Conservation (phyloP, 2,113 vertebrate genomes). For the Thinocorus orbignyianus region DNA sequence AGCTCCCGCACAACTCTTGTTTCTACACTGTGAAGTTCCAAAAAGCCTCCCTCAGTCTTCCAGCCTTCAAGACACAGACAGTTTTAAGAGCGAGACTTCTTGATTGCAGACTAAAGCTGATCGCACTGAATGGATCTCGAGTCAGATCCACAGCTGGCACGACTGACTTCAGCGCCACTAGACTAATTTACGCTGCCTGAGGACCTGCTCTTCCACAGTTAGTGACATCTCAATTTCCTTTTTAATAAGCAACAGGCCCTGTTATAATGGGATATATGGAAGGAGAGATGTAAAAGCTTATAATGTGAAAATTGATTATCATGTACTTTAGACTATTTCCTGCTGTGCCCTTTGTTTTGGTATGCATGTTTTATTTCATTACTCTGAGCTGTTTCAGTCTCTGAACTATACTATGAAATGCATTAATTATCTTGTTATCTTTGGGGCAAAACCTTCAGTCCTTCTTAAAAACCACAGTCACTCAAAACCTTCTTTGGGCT, state of each 20-base stretch:
- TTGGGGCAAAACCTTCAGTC: constrained; percentile 41
- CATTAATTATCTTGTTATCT: constrained; percentile 43
- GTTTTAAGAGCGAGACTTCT: not conserved
- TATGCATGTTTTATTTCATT: constrained; percentile 24
- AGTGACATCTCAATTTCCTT: constrained; percentile 58
- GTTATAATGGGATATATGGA: constrained; percentile 35
- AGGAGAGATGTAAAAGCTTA: constrained; percentile 44
- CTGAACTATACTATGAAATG: constrained; percentile 15
- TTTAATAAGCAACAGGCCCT: constrained; percentile 39
- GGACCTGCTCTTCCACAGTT: constrained; percentile 9
- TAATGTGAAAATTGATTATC: constrained; percentile 63
- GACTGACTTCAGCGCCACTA: not conserved
- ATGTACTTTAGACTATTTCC: constrained; percentile 52
- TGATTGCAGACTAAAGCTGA: not conserved
- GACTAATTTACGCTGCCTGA: not conserved
- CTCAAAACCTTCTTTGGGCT: not conserved
- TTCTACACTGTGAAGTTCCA: not conserved
- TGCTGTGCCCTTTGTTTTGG: constrained; percentile 64
- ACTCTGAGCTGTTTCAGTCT: not conserved
- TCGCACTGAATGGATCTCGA: not conserved
- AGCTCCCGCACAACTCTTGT: not conserved
- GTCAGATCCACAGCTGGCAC: not conserved
- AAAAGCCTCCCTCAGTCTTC: not conserved
- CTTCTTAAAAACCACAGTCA: constrained; percentile 1
- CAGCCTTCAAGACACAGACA: not conserved